phyloP scores from a whole-genome alignment of 2,888 invertebrate genomes.

The Troides helena region DNA sequence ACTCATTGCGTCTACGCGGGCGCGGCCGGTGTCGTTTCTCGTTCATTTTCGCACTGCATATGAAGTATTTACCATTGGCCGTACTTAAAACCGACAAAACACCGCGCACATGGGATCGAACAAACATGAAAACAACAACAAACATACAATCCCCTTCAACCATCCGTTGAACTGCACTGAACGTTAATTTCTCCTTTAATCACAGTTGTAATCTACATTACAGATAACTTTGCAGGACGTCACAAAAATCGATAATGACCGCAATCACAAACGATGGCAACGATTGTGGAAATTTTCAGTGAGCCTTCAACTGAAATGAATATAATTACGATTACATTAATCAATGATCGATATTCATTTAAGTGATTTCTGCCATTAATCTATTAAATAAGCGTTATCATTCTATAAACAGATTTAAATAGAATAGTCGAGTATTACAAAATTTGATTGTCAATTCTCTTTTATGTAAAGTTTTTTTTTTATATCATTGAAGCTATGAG shows the following conservation, averaged over 20 bases:
- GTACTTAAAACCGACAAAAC: constrained; percentile 7
- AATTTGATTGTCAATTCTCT: background rate
- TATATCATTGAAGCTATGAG: too few relatives aligned
- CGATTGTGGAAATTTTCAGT: constrained; percentile 38
- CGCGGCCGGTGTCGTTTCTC: constrained; percentile 59
- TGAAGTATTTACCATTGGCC: constrained; percentile 28
- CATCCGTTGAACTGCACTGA: constrained; percentile 64
- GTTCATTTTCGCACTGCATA: constrained; percentile 54
- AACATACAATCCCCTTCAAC: constrained; percentile 43
- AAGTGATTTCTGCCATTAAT: background rate
- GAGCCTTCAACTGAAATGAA: constrained; percentile 18
- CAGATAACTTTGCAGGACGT: constrained; percentile 63
- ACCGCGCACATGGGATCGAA: constrained; percentile 25
- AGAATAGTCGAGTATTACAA: background rate
- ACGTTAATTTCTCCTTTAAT: constrained; percentile 56
- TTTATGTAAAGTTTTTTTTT: too few relatives aligned
- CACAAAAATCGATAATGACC: constrained; percentile 62
- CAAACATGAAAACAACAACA: constrained; percentile 40
- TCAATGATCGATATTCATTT: background rate
- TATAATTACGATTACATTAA: constrained; percentile 2
- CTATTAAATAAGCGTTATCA: background rate
- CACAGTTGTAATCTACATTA: constrained; percentile 59
- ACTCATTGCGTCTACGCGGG: constrained; percentile 65
- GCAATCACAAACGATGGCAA: constrained; percentile 41
- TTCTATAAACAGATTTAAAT: background rate